Base-by-base conservation (phyloP, 2,888 invertebrate species). In the Scrobipalpa costella region DNA sequence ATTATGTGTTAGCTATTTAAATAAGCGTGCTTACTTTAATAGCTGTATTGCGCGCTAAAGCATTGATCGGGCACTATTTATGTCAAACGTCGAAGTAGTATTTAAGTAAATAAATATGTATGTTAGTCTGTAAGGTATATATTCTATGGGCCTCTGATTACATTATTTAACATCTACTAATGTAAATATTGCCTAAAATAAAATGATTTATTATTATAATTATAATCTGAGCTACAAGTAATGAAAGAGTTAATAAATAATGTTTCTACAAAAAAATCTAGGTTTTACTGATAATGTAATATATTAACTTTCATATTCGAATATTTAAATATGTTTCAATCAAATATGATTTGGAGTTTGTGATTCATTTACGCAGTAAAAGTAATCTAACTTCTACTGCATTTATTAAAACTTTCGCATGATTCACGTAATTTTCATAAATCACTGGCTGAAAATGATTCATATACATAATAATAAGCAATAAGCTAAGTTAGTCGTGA, bases 401-500 rank as follows among this genome's bases (percentile, higher is more conserved):
- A 49, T 49, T 60, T 34, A 49, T 49, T 49, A 60, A 27, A 52
- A 61, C 52, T 61, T 52, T 36, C 50, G 8, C 19, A 27, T 61
- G 61, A 61, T 44, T 61, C 61, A 61, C 21, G 36, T 61, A 52
- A 60, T 60, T 19, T 49, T 60, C 34, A 17, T 17, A 60, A 60
- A 60, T 60, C 55, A n/a, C 34, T 27, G 15, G 34, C 34, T 34
- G 15, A 33, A 62, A 60, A 55, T 62, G 62, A 62, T 47, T 62
- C 60, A 60, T 49, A 49, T 49, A 57, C 57, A 15, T 57, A 57
- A 38, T 57, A 38, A 19, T 19, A 40, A 59, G 44, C 59, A 40
- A 44, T 58, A 59, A 40, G 40, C 15, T 15, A 21, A 62, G 15
- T 15, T 17, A 66, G 68, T 84, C 88, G 86, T 88, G 88, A 83